Evolutionary conservation across 2,888 invertebrate species (phyloP).

Genomic region (Poecilobothrus nobilitatus): DNA sequence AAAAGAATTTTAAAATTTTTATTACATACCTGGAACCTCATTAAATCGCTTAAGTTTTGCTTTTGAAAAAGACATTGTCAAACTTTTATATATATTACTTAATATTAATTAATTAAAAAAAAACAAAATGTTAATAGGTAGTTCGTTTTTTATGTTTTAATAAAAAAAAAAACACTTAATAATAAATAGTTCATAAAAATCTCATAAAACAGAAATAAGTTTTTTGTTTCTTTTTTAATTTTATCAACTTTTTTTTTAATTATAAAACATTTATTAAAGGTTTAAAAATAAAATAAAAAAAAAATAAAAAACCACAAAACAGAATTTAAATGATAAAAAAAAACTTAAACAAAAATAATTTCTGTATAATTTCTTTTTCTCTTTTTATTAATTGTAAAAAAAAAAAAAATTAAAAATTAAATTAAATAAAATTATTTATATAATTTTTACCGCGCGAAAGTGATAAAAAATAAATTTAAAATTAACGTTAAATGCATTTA

Average conservation of each 20-base stretch:
- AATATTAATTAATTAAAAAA: too few species aligned
- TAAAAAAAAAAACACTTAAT: not conserved
- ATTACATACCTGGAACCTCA: constrained; percentile 30
- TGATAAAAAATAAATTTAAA: not conserved
- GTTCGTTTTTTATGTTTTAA: not conserved
- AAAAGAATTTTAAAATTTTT: too few species aligned
- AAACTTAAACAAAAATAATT: not conserved
- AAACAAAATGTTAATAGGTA: not conserved
- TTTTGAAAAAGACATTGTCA: constrained; percentile 40
- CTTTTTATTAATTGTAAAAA: not conserved
- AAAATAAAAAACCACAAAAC: not conserved
- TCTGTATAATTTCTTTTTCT: not conserved
- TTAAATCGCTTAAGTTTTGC: constrained; percentile 44
- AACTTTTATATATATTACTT: not conserved
- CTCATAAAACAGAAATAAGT: too few species aligned
- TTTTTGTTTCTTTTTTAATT: too few species aligned
- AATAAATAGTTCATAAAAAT: too few species aligned
- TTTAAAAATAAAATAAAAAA: not conserved
- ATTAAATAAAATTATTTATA: not conserved
- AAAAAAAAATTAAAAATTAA: not conserved
- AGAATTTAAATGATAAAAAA: not conserved
- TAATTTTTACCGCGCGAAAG: not conserved
- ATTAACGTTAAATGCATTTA: not conserved
- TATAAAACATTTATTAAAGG: not conserved
- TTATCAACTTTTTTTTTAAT: too few species aligned